A percentile compares a stretch with the other conserved stretches of the same genome.
Evolutionary conservation across 2,113 vertebrate species (phyloP).

Genomic region (Colossoma macropomum): DNA sequence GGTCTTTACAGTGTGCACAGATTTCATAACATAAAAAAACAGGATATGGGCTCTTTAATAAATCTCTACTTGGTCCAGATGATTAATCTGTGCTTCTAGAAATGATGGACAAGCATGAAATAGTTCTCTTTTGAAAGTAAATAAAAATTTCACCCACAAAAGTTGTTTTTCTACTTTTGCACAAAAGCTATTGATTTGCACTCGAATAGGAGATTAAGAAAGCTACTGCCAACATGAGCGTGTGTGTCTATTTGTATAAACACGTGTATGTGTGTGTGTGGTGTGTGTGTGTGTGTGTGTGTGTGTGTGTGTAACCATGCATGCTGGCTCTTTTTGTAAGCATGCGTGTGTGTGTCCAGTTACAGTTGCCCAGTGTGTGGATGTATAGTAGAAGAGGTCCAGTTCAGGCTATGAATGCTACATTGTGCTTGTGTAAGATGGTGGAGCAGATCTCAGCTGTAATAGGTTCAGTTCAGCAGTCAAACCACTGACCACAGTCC

Average conservation of each 20-base stretch:
- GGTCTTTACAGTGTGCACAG: too few relatives aligned
- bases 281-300: conserved; percentile 14
- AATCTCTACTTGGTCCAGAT: not conserved
- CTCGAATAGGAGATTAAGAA: not conserved
- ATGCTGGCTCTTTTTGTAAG: not conserved
- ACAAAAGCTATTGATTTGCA: conserved; percentile 22
- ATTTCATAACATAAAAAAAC: too few relatives aligned
- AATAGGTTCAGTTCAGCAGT: not conserved
- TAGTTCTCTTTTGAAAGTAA: not conserved
- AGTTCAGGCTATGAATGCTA: conserved; percentile 20
- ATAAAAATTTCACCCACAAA: not conserved
- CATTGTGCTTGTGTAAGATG: conserved; percentile 43
- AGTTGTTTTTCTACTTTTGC: not conserved
- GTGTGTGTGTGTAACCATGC: not conserved
- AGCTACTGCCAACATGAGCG: not conserved
- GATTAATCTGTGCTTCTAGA: not conserved
- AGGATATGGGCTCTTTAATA: not conserved
- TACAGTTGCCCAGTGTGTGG: conserved; percentile 8
- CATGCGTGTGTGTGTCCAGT: not conserved
- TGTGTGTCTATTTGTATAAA: conserved; percentile 24
- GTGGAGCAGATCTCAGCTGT: not conserved
- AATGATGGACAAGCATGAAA: not conserved
- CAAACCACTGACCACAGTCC: conserved; percentile 41
- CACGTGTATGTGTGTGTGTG: too few relatives aligned
- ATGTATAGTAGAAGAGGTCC: conserved; percentile 37